A percentile compares a stretch with the other conserved stretches of the same genome.
These are phyloP conservation scores for Plagiodera versicolora DNA, from an alignment of 2,888 invertebrate species.

Conservation along the genomic window DNA sequence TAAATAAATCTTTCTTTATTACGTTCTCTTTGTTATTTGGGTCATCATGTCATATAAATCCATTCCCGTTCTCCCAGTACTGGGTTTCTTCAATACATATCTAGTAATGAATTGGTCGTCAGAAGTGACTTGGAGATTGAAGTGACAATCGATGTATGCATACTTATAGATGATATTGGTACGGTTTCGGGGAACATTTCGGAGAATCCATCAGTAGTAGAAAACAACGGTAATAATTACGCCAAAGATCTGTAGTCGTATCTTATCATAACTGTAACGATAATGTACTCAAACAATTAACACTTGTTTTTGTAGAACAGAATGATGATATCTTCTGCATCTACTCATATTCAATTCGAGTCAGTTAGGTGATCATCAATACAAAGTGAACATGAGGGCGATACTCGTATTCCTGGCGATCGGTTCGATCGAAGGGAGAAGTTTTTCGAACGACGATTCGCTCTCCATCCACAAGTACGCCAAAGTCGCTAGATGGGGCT, in stretches of 20 bases:
- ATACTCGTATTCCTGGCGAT: slow-evolving; percentile 17
- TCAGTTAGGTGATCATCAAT: slow-evolving; percentile 4
- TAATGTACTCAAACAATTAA: slow-evolving; percentile 43
- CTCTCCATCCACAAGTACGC: slow-evolving; percentile 48
- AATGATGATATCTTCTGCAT: slow-evolving; percentile 33
- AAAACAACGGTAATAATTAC: background rate
- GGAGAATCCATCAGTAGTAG: background rate
- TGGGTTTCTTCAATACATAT: no score
- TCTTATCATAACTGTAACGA: slow-evolving; percentile 46
- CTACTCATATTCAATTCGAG: slow-evolving; percentile 16
- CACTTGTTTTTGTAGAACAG: slow-evolving; percentile 46
- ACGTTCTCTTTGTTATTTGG: background rate
- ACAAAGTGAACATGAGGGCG: slow-evolving; percentile 14
- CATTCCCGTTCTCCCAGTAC: no score
- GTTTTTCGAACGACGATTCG: slow-evolving; percentile 35
- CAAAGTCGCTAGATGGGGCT: slow-evolving; percentile 50
- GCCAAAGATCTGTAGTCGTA: slow-evolving; percentile 20
- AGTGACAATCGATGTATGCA: no score
- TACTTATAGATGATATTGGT: no score
- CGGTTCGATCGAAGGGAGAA: slow-evolving; percentile 31
- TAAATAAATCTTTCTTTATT: slow-evolving; percentile 50
- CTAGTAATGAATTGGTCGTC: no score
- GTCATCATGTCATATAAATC: no score
- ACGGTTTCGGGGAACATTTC: no score
- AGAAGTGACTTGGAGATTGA: no score